These are phyloP conservation scores for Augochlorella aurata DNA, from an alignment of 2,888 invertebrate genomes.

Conservation along the genomic window DNA sequence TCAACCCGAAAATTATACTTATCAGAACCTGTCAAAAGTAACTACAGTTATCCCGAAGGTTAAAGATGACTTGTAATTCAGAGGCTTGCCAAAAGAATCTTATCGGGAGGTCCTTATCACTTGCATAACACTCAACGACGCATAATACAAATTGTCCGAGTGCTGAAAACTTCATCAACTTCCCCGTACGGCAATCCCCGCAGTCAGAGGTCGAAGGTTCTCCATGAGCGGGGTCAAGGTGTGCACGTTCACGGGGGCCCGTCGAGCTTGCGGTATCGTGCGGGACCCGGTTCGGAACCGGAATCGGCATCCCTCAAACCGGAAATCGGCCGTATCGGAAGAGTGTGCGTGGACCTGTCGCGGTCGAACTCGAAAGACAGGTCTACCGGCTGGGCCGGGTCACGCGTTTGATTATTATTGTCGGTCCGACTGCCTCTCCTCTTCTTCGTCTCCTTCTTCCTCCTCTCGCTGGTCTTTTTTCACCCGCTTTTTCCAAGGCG, in stretches of 20 bases:
- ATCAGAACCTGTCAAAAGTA: no score
- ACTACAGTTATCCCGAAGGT: not conserved
- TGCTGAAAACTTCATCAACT: not conserved
- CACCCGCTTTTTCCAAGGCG: constrained; percentile 31
- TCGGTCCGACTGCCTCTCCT: constrained; percentile 24
- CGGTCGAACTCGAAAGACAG: constrained; percentile 74
- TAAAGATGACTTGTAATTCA: not conserved
- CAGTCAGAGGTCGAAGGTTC: constrained; percentile 40
- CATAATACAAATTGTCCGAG: not conserved
- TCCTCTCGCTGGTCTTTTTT: not conserved
- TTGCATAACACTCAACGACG: not conserved
- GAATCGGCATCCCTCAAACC: constrained; percentile 70
- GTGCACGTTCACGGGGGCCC: not conserved
- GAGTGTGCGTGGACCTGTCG: constrained; percentile 44
- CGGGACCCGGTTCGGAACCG: constrained; percentile 64
- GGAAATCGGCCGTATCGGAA: constrained; percentile 65
- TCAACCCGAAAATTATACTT: no score
- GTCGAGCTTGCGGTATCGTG: constrained; percentile 54
- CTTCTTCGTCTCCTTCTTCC: constrained; percentile 15
- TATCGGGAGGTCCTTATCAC: not conserved
- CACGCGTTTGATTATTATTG: constrained; percentile 68
- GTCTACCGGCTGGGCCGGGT: constrained; percentile 67
- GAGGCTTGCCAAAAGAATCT: not conserved
- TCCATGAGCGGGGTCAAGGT: constrained; percentile 19
- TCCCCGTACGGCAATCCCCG: not conserved